These are phyloP conservation scores for Neoarius graeffei DNA, from an alignment of 2,113 vertebrate species.

Conservation along the genomic window DNA sequence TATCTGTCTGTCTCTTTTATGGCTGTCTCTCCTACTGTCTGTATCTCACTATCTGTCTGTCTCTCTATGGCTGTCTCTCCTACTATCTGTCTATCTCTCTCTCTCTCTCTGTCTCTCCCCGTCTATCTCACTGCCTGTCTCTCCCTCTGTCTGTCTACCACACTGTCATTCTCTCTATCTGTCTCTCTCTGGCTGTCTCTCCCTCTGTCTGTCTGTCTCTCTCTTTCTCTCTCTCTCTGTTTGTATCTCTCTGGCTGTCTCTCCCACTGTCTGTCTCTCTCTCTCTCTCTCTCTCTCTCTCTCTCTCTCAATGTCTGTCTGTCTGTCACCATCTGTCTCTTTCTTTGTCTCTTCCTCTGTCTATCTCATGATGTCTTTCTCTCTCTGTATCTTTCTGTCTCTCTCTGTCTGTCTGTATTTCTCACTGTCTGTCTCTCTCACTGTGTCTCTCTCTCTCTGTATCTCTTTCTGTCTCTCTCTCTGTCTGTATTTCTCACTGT, in stretches of 20 bases:
- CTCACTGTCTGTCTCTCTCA: background rate
- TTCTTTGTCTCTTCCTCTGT: too few species aligned
- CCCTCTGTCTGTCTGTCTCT: background rate
- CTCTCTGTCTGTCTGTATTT: background rate
- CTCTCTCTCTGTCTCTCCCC: background rate
- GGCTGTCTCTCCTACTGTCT: background rate
- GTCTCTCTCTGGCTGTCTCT: background rate
- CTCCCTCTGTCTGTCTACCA: background rate
- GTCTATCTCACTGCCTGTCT: background rate
- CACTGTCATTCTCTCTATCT: background rate
- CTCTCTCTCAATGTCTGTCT: too few species aligned
- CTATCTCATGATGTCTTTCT: background rate
- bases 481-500: background rate
- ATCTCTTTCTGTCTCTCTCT: background rate
- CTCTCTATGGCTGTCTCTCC: background rate
- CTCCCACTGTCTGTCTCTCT: rapidly evolving
- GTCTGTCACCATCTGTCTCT: too few species aligned
- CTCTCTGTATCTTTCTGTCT: background rate
- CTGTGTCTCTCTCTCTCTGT: rapidly evolving
- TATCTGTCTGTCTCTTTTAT: background rate
- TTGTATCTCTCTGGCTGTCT: background rate
- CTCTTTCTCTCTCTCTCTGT: background rate
- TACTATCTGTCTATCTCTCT: background rate
- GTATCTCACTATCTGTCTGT: background rate
- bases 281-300: too few species aligned